Base-by-base conservation (phyloP, 2,888 invertebrate genomes). In the Abrostola triplasia region DNA sequence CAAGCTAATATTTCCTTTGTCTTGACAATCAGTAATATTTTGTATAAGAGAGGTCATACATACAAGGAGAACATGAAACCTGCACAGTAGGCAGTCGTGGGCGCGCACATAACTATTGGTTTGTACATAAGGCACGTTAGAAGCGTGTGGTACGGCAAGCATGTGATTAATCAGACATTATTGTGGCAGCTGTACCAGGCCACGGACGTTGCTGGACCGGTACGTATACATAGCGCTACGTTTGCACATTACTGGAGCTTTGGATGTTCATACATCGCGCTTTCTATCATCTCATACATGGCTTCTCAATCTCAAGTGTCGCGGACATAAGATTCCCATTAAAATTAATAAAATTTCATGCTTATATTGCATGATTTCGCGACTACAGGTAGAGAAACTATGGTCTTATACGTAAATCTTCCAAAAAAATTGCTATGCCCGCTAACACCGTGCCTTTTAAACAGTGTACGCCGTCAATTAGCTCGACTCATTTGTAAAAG, bases 101-200 rank as follows among this genome's bases (percentile, higher is more conserved):
- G 48, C 35, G 56, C 57, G 49, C 69, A 66, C 73, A 9, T 73
- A 62, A 62, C 24, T 64, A 67, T 69, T 58, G 54, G 64, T 66
- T 72, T 73, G 56, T 63, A 68, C 57, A 66, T 69, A 66, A 64
- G 52, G 65, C 70, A 73, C 76, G 64, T 76, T 76, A 69, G 66
- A 62, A 75, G 58, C 67, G 75, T 72, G 72, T 59, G 64, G 51
- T 72, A 64, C 68, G 68, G 51, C 66, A 64, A 73, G 77, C 84
- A 90, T 91, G 88, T 90, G 80, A 93, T 93, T 92, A 93, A 93
- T 92, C 80, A 84, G 80, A 84, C 83, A 85, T 94, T 93, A 84
- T 94, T 94, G 90, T 92, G 94, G 90, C 94, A 94, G 94, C 92
- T 94, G 82, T 94, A 94, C 94, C 94, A 93, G 89, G 92, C 94